phyloP scores from a whole-genome alignment of 2,888 invertebrate genomes.

The Autographa gamma region DNA sequence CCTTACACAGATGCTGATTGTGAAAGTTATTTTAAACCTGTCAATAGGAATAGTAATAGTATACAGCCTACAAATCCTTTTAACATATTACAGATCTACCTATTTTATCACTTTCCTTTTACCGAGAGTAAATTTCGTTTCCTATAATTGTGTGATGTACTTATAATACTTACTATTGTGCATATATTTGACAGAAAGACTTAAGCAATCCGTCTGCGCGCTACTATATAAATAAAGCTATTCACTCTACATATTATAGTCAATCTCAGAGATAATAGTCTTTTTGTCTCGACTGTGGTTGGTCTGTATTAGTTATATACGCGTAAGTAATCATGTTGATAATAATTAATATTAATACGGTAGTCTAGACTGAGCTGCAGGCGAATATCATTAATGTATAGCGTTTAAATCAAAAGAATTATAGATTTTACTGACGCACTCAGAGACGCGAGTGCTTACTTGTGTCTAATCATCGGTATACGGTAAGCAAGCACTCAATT shows the following conservation, averaged over 20 bases:
- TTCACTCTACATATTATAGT: not conserved
- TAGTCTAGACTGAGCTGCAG: not conserved
- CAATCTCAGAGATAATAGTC: constrained; percentile 11
- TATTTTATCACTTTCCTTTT: not conserved
- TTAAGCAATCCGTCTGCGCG: constrained; percentile 4
- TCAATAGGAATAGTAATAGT: not conserved
- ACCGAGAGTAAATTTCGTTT: not conserved
- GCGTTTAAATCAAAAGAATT: not conserved
- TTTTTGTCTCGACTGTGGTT: not conserved
- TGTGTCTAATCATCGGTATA: too few relatives aligned
- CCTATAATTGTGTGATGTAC: not conserved
- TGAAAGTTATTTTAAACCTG: not conserved
- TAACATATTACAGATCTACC: too few relatives aligned
- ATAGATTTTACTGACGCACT: too few relatives aligned
- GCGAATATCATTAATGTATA: not conserved
- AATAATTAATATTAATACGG: not conserved
- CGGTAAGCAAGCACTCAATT: too few relatives aligned
- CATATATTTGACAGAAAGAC: constrained; percentile 5
- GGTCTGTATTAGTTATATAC: not conserved
- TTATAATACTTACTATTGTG: not conserved
- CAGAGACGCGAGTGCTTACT: too few relatives aligned
- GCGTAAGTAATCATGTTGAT: not conserved
- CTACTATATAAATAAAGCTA: not conserved
- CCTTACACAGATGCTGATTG: not conserved
- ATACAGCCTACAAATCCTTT: not conserved